Conservation (phyloP, 2,797 vertebrate species). For the Sphaeramia orbicularis region DNA sequence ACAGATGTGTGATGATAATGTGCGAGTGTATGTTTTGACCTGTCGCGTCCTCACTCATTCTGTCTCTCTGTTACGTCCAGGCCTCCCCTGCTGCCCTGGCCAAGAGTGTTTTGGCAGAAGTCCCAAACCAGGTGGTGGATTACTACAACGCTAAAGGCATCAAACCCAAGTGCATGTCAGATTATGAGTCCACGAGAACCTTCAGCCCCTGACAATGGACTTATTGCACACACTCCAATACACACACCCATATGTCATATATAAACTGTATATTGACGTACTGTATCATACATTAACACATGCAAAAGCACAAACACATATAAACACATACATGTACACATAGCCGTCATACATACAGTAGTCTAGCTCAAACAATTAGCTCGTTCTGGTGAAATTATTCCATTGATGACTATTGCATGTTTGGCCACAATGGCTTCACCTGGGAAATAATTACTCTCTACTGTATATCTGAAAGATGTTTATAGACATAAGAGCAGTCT, state of each 20-base stretch:
- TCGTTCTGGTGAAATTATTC: conserved; percentile 75
- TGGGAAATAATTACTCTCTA: conserved; percentile 72
- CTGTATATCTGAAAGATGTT: conserved; percentile 75
- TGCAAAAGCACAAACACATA: conserved; percentile 72
- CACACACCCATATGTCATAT: conserved; percentile 77
- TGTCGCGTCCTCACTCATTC: conserved; percentile 3
- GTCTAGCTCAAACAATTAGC: conserved; percentile 82
- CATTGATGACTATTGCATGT: conserved; percentile 81
- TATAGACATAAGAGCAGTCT: conserved; percentile 76
- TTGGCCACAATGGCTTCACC: conserved; percentile 70
- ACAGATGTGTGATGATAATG: conserved; percentile 23
- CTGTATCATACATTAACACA: conserved; percentile 76
- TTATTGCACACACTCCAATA: conserved; percentile 70
- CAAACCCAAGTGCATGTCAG: conserved; percentile 96
- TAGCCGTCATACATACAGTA: conserved; percentile 62
- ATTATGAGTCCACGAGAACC: conserved; percentile 96
- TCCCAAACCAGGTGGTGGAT: conserved; percentile 99
- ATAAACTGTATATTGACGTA: conserved; percentile 67
- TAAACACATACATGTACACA: conserved; percentile 82
- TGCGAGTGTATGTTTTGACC: conserved; percentile 43
- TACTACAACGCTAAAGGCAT: conserved; percentile 99
- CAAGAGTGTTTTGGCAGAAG: conserved; percentile 98
- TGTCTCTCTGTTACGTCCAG: conserved; percentile 78
- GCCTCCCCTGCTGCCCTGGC: conserved; percentile 98
- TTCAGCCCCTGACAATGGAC: conserved; percentile 91